Base-by-base conservation (phyloP, 2,113 vertebrate genomes). In the Onychostoma macrolepis region DNA sequence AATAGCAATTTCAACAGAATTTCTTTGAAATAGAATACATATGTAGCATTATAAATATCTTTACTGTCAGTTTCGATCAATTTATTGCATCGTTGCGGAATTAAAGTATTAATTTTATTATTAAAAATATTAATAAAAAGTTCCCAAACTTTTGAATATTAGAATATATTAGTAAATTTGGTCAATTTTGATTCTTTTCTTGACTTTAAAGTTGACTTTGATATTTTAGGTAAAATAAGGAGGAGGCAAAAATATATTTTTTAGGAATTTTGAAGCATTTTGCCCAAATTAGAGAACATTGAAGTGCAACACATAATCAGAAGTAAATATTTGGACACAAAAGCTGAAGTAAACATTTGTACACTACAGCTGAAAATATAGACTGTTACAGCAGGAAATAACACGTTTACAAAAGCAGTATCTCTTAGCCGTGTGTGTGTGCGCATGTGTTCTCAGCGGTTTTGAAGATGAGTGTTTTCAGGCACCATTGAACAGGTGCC, bases 381-480 rank as follows among this genome's bases (percentile, higher is more conserved):
- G 19, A 36, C 50, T 9, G 24, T 63, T 28, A 81, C 8, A 17
- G 24, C 58, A 65, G 12, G 38, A 81, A 81, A 81, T 65, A 43
- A 38, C 36, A 43, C 13, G 8, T 65, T 38, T 28, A 19, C 4
- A 43, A 65, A 65, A 65, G 58, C 38, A 45, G 53, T 41, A 17
- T 65, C 33, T 58, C 53, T n/a, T n/a, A 8, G 19, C 8, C 1
- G 6, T 58, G 21, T 9, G 28, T 88, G 69, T 53, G 58, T 26
- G 48, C 77, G 76, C 85, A 36, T 85, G 65, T 63, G 69, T 87
- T 82, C 58, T 50, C 26, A 50, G 63, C 0, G 41, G 80, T 48
- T 71, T 71, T 71, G 77, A 83, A 77, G 74, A 86, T 87, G 86
- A 84, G 61, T 69, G 91, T 86, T 77, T 91, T 81, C 87, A 89